Base-by-base conservation (phyloP, 1,140 invertebrate genomes). In the Hylyphantes graminicola region DNA sequence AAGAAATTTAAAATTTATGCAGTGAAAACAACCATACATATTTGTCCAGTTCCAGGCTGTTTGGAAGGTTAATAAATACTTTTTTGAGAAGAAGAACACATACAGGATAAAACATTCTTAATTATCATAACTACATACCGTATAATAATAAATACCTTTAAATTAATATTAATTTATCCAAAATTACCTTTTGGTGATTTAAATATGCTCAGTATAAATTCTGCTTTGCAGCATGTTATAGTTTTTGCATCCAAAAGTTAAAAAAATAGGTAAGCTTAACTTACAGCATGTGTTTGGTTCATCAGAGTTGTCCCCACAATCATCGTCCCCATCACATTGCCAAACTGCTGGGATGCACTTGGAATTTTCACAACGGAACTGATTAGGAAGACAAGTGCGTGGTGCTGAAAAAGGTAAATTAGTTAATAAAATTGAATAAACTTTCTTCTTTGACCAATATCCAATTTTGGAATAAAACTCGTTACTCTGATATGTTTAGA, bases 251-350 rank as follows among this genome's bases (percentile, higher is more conserved):
- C 2, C 12, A 61, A 61, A 61, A 61, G 12, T 61, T 67, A 17
- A 67, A n/a, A 67, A 67, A 3, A 67, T 11, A 67, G 11, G 64
- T 17, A 9, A 3, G 11, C 7, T 17, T 17, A 67, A 67, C 74
- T 35, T 68, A 85, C 86, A n/a, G 78, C 86, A 86, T 57, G 64
- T 73, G 19, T 72, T 61, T 10, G 70, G 75, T 63, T 86, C 96
- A 87, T 97, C 96, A 53, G 95, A 96, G 88, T 94, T 94, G 88
- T 98, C 97, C 86, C 95, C 90, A 89, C 97, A 99, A 89, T 99
- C 96, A 88, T 96, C 95, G 88, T 97, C 95, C 0, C 96, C 96
- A 89, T 99, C 97, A 88, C 98, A 99, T 17, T 97, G 77, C 75
- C 80, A 85, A 19, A 87, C 67, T 61, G 83, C 72, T 15, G 85